Conservation (phyloP, 2,888 invertebrate genomes). For the Catocala sponsa region DNA sequence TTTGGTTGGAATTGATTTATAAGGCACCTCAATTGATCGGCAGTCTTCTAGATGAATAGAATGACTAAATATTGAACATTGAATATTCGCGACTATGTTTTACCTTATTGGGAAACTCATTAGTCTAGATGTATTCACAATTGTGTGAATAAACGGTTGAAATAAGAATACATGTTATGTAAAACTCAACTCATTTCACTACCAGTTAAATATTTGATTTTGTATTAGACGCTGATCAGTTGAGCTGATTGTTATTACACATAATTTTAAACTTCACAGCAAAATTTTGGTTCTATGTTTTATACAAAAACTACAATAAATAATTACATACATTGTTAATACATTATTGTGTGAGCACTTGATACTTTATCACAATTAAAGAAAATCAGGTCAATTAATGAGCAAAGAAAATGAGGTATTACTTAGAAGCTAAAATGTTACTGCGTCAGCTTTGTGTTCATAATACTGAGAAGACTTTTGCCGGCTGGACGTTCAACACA, state of each 20-base stretch:
- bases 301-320: constrained; percentile 39
- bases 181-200: too few species aligned
- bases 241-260: constrained; percentile 52
- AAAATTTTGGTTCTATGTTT: constrained; percentile 35
- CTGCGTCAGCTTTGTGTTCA: constrained; percentile 1
- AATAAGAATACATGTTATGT: not conserved
- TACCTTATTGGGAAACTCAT: constrained; percentile 9
- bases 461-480: constrained; percentile 16
- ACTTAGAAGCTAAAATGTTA: constrained; percentile 15
- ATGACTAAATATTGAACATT: constrained; percentile 21
- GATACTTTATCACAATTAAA: constrained; percentile 30
- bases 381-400: constrained; percentile 27
- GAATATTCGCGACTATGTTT: constrained; percentile 15
- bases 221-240: constrained; percentile 49
- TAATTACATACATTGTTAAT: constrained; percentile 46
- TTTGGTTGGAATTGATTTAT: constrained; percentile 51
- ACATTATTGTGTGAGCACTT: constrained; percentile 40
- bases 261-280: constrained; percentile 42
- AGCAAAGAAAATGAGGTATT: constrained; percentile 25
- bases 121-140: constrained; percentile 15
- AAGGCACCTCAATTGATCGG: constrained; percentile 63
- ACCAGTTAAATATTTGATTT: not conserved
- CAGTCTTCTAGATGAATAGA: constrained; percentile 31
- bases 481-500: constrained; percentile 18
- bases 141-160: not conserved